Base-by-base conservation (phyloP, 2,888 invertebrate species). In the Thecocarcelia acutangulata region DNA sequence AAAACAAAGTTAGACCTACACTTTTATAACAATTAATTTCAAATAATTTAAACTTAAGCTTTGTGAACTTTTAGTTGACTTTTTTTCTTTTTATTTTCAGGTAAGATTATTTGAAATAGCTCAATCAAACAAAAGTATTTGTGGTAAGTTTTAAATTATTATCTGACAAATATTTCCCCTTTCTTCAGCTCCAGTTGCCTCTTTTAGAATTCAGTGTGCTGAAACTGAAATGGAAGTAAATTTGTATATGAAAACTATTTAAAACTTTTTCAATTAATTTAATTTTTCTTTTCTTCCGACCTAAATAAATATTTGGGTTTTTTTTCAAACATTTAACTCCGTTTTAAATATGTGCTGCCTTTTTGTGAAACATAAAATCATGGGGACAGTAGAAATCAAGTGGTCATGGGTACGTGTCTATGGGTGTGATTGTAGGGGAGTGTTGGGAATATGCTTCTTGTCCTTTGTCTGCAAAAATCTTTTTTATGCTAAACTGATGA, bases 231-330 rank as follows among this genome's bases (percentile, higher is more conserved):
- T 33, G 9, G 33, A 33, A 33, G 8, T 33, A n/a, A n/a, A 33
- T 33, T 33, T 33, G 33, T 33, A 33, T 15, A 44, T 9, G 44
- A 48, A 28, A 64, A 66, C 58, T 28, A 50, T 54, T 63, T 33
- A 33, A 78, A 78, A 78, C 59, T 78, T 78, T 78, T 78, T 78
- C 66, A 78, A 72, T 78, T 78, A 78, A 78, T 66, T 78, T 78
- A 40, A 44, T 59, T 72, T 59, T 78, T 28, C 52, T 59, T 78
- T 78, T 66, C 52, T 59, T 78, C 72, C 58, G 66, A 44, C 77
- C 77, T 59, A 78, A 78, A 78, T 72, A 78, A 64, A 77, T 33
- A 77, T 77, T 75, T 48, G 44, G 50, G 8, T 33, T 76, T 73
- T 66, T 74, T 59, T 17, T n/a, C n/a, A 28, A 73, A 63, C 12